Percentiles rank a stretch among this genome's conserved stretches.
Evolutionary conservation across 2,888 invertebrate genomes (phyloP).

Genomic region (Archaeoteleia sp.): DNA sequence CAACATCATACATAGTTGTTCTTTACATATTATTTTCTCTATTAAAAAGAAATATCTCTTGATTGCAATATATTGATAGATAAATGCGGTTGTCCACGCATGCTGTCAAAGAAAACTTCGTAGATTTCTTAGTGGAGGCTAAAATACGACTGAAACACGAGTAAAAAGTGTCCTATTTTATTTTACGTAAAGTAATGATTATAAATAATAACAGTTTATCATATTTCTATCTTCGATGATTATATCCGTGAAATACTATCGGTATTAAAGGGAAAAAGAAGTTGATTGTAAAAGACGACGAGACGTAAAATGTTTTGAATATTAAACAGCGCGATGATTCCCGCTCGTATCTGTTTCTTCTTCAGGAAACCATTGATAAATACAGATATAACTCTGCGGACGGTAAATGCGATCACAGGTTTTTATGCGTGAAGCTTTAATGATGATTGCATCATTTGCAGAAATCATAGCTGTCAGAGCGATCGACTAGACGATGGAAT

Average conservation of each 20-base stretch:
- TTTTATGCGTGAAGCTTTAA: constrained; percentile 11
- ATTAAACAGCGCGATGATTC: constrained; percentile 7
- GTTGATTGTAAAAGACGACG: constrained; percentile 4
- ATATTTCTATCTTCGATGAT: background rate
- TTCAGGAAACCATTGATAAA: constrained; percentile 17
- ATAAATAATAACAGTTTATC: background rate
- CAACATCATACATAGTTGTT: too few relatives aligned
- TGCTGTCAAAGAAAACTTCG: too few relatives aligned
- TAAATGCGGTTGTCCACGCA: too few relatives aligned
- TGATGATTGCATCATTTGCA: constrained; percentile 7
- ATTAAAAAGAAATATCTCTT: too few relatives aligned
- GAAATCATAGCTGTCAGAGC: constrained; percentile 46
- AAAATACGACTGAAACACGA: too few relatives aligned
- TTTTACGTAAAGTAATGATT: too few relatives aligned
- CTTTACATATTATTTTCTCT: too few relatives aligned
- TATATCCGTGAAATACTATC: background rate
- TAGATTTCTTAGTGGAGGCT: too few relatives aligned
- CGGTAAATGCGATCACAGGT: constrained; percentile 22
- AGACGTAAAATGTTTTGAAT: constrained; percentile 3
- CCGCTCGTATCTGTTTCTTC: background rate
- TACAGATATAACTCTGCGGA: constrained; percentile 12
- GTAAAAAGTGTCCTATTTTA: too few relatives aligned
- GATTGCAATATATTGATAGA: too few relatives aligned
- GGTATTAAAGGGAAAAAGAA: background rate
- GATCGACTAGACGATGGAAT: constrained; percentile 53